Evolutionary conservation across 2,797 vertebrate species (phyloP), one percentile per base, ranked within the genome.

Genomic region (Danio albolineatus): DNA sequence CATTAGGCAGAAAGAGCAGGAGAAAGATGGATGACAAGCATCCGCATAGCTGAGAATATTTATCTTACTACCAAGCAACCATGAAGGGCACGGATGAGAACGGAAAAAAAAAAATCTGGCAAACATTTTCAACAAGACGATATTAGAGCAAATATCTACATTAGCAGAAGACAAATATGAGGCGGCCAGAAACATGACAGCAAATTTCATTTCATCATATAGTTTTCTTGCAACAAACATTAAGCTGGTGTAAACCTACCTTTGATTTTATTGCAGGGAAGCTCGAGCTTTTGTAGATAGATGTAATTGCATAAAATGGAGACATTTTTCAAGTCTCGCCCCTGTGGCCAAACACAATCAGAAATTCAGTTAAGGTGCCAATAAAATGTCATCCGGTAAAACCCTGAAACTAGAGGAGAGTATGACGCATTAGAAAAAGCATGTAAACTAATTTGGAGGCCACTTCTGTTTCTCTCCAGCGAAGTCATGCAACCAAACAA

Each of bases 211-310:
- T 79, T 64, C 57, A 79, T 38, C 77, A 19, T 71, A 57, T 71
- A 54, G 61, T 17, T 76, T 72, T 8, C 39, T 57, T 51, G 44
- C 39, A 62, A 46, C 8, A 62, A 48, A 64, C 44, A 57, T 19
- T 13, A 67, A 41, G 12, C 14, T 17, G 28, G 92, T 69, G 66
- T 76, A 62, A 79, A 72, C 69, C 60, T 73, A 99, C 97, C 97
- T 93, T 91, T 92, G 73, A 99, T 97, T 91, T 94, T 96, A 92
- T 98, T 99, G 87, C 86, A 74, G 14, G 95, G 92, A 83, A 99
- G 88, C 49, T 98, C 94, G 87, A 99, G 88, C 87, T 95, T 97
- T 87, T 96, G 94, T 4, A 99, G 92, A 90, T 97, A 92, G 81
- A 92, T 0, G 10, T 96, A 99, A 75, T 82, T 91, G 84, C 86